phyloP scores from a whole-genome alignment of 2,888 invertebrate genomes.

The Choreutis nemorana region DNA sequence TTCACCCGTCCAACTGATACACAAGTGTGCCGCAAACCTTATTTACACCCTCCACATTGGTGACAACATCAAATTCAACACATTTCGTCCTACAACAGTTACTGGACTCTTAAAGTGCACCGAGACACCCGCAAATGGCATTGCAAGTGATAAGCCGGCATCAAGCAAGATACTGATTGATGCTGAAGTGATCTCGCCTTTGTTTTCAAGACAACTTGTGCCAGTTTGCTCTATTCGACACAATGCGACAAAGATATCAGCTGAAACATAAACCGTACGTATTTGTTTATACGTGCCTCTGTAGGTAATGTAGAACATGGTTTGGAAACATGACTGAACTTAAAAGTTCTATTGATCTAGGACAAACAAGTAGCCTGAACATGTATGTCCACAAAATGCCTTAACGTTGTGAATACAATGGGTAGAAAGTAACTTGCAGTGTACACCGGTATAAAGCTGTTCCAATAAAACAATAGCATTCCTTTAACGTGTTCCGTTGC shows the following conservation, averaged over 20 bases:
- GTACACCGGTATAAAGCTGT: too few species aligned
- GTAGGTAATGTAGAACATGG: not conserved
- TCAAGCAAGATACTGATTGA: constrained; percentile 35
- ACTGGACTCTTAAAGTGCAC: too few species aligned
- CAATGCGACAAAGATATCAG: constrained; percentile 59
- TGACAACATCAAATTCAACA: constrained; percentile 15
- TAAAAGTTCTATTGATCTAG: too few species aligned
- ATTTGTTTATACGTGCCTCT: constrained; percentile 17
- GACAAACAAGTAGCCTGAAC: constrained; percentile 17
- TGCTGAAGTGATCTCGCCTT: constrained; percentile 38
- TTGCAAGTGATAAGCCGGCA: constrained; percentile 19
- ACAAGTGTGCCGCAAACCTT: constrained; percentile 49
- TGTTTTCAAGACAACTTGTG: constrained; percentile 3
- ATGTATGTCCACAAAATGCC: constrained; percentile 22
- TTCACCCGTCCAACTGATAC: constrained; percentile 57
- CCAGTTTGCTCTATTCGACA: constrained; percentile 11
- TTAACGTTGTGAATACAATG: constrained; percentile 33
- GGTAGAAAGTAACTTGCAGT: constrained; percentile 38
- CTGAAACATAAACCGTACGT: constrained; percentile 60
- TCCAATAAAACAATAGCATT: not conserved
- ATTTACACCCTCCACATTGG: constrained; percentile 46
- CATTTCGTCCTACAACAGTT: too few species aligned
- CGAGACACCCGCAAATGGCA: constrained; percentile 22
- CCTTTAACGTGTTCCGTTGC: too few species aligned
- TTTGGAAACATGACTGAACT: too few species aligned